A percentile compares a stretch with the other conserved stretches of the same genome.
Conservation (phyloP, 2,797 vertebrate genomes). For the Melanotaenia maccullochi region DNA sequence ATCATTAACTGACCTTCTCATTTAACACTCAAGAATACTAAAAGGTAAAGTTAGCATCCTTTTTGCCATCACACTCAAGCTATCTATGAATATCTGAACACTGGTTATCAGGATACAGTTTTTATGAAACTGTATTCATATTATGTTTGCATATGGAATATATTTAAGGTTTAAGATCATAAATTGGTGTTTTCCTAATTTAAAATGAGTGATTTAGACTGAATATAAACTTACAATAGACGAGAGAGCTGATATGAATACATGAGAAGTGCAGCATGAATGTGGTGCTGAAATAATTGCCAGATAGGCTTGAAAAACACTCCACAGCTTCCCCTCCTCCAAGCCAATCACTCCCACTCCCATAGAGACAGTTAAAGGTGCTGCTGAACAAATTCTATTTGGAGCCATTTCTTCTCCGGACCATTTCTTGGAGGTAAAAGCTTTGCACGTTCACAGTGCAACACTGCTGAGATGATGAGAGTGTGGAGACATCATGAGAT, state of each 20-base stretch:
- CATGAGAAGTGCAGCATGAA: not conserved
- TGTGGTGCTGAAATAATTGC: slow-evolving; percentile 9
- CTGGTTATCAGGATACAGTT: too few species aligned
- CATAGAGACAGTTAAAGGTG: slow-evolving; percentile 11
- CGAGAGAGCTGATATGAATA: not conserved
- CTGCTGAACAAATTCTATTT: slow-evolving; percentile 28
- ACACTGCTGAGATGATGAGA: slow-evolving; percentile 35
- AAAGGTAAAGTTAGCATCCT: too few species aligned
- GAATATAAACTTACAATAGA: not conserved
- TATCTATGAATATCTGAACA: too few species aligned
- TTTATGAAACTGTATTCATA: too few species aligned
- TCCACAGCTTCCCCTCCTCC: not conserved
- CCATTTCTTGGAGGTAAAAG: slow-evolving; percentile 22
- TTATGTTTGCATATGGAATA: too few species aligned
- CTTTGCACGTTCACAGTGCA: slow-evolving; percentile 30
- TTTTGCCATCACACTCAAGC: too few species aligned
- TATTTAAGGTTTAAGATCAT: too few species aligned
- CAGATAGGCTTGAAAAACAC: slow-evolving; percentile 10
- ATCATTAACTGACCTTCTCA: too few species aligned
- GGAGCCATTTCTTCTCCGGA: slow-evolving; percentile 6
- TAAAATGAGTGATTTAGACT: too few species aligned
- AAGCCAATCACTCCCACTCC: slow-evolving; percentile 7
- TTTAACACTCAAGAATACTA: too few species aligned
- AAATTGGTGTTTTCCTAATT: too few species aligned
- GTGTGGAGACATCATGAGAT: slow-evolving; percentile 40